Evolutionary conservation across 2,113 vertebrate genomes (phyloP), one percentile per base, ranked within the genome.

Genomic region (Isurus oxyrinchus): DNA sequence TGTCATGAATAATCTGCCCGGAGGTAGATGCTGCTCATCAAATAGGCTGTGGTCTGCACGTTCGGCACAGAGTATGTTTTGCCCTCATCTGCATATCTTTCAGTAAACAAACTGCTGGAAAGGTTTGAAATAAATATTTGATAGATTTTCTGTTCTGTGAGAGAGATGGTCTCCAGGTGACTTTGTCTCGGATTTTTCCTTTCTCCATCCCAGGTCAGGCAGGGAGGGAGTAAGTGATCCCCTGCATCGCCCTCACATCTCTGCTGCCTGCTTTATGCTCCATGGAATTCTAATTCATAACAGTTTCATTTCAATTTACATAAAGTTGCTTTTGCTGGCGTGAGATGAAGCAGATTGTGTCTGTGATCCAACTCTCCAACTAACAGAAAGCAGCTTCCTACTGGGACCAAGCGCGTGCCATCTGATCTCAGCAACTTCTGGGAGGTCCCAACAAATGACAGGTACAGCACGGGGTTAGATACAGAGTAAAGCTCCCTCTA

Each of bases 41-140:
- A 88, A 55, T 27, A 13, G 53, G 23, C 86, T 55, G 21, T 55
- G 86, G 49, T 1, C 6, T 88, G 5, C 44, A 88, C 3, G 2
- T 4, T 84, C 40, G 5, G 11, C 49, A 25, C n/a, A 55, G 25
- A 55, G 25, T 13, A 13, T 53, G 49, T 55, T 25, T 53, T 88
- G 44, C 23, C 86, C 86, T 88, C 21, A 55, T 88, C 86, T 88
- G 53, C 53, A 31, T 55, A 88, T 88, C 49, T 55, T 88, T 55
- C 86, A 88, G 86, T 23, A 88, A 88, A 84, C 81, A 84, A 84
- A 84, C 81, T 84, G 40, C 81, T 49, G 81, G 81, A 84, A 84
- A 49, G 40, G 40, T 84, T 81, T 84, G 81, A 84, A 55, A 55
- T 88, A 55, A 88, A 88, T 88, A 88, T 88, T 88, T 88, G 86